Percentiles rank a stretch among this genome's conserved stretches.
Conservation (phyloP, 1,140 invertebrate genomes). For the Pseudomyrmex dendroicus region DNA sequence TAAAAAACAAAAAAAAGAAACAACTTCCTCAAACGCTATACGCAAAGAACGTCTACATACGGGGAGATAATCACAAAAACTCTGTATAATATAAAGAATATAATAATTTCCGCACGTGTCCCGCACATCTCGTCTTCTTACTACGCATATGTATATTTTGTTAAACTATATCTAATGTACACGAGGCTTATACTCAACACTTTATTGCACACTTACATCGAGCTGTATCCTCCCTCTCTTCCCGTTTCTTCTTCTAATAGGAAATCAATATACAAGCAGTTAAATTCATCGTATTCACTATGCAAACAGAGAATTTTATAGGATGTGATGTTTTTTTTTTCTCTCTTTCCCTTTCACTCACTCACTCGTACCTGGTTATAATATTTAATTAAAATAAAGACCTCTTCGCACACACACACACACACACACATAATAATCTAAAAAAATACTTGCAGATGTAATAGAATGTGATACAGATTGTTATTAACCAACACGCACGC, state of each 20-base stretch:
- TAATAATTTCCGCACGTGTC: constrained; percentile 32
- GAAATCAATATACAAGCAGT: constrained; percentile 54
- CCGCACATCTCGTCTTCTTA: constrained; percentile 30
- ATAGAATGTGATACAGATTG: constrained; percentile 63
- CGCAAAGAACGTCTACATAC: background rate
- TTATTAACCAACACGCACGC: constrained; percentile 63
- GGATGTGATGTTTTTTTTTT: constrained; percentile 19
- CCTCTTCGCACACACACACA: background rate
- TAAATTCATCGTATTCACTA: constrained; percentile 40
- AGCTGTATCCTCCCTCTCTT: background rate
- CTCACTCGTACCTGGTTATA: background rate
- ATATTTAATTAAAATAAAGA: constrained; percentile 51
- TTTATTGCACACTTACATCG: constrained; percentile 55
- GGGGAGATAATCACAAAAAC: background rate
- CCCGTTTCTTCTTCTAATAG: background rate
- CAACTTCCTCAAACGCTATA: constrained; percentile 10
- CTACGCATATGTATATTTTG: constrained; percentile 25
- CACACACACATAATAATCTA: constrained; percentile 52
- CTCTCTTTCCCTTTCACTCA: too few relatives aligned
- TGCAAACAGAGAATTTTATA: constrained; percentile 23
- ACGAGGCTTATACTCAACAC: constrained; percentile 22
- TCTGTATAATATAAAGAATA: constrained; percentile 18
- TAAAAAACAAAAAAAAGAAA: background rate
- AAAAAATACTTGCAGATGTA: constrained; percentile 51
- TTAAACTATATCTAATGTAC: constrained; percentile 36